phyloP scores from a whole-genome alignment of 2,113 vertebrate species.

The Tachysurus vachellii region DNA sequence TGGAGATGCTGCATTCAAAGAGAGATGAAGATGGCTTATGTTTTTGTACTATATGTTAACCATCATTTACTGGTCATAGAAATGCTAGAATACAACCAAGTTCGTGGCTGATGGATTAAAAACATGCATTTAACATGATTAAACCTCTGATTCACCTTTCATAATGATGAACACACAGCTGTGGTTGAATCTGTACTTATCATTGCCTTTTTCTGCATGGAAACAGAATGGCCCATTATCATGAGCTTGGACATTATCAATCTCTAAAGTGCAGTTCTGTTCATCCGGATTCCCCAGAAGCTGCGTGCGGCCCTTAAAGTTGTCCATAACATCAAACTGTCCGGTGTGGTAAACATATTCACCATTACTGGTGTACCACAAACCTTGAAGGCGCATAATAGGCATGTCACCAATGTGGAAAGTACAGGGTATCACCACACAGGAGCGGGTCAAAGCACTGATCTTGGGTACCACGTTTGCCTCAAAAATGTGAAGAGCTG shows the following conservation, averaged over 20 bases:
- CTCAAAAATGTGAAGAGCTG: slow-evolving; percentile 28
- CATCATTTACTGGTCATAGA: not conserved
- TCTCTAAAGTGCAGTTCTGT: slow-evolving; percentile 63
- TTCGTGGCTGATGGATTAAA: not conserved
- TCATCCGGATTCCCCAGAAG: slow-evolving; percentile 56
- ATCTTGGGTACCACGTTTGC: slow-evolving; percentile 59
- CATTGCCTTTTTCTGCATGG: slow-evolving; percentile 42
- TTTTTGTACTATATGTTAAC: not conserved
- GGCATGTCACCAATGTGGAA: slow-evolving; percentile 34
- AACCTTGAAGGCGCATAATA: slow-evolving; percentile 43
- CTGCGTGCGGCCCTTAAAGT: slow-evolving; percentile 63
- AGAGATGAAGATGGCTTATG: not conserved
- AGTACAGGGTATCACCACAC: slow-evolving; percentile 68
- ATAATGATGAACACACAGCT: slow-evolving; percentile 66
- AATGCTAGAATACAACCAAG: not conserved
- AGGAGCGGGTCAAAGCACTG: slow-evolving; percentile 59
- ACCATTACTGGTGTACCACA: slow-evolving; percentile 56
- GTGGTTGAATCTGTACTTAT: slow-evolving; percentile 60
- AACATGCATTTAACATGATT: not conserved
- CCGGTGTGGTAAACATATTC: slow-evolving; percentile 59
- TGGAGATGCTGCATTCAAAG: slow-evolving; percentile 57
- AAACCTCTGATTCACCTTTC: slow-evolving; percentile 53
- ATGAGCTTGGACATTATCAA: slow-evolving; percentile 65
- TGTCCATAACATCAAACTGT: slow-evolving; percentile 46
- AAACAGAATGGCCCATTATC: slow-evolving; percentile 71